phyloP scores from a whole-genome alignment of 2,797 vertebrate genomes.

The Fundulus diaphanus region DNA sequence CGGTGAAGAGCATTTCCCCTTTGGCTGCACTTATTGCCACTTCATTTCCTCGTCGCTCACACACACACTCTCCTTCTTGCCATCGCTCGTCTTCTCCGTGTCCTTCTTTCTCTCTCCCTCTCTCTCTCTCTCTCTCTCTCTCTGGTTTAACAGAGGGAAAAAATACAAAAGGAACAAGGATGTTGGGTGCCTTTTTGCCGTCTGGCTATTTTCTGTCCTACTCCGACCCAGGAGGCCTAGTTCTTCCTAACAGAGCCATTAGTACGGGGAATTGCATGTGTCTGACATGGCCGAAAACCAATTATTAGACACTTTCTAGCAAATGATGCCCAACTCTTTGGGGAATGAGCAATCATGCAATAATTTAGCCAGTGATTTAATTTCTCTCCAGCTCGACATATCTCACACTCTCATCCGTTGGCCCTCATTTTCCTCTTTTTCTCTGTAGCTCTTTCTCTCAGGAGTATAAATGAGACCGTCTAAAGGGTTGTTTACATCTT shows the following conservation, averaged over 20 bases:
- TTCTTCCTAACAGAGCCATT: constrained; percentile 93
- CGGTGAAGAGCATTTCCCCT: constrained; percentile 97
- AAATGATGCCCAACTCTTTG: constrained; percentile 96
- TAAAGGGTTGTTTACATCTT: constrained; percentile 26
- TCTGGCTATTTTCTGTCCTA: constrained; percentile 85
- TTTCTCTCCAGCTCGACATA: constrained; percentile 86
- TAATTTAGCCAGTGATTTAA: constrained; percentile 99
- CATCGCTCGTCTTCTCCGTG: constrained; percentile 49
- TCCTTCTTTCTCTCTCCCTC: constrained; percentile 54
- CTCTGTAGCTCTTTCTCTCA: constrained; percentile 58
- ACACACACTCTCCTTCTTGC: constrained; percentile 62
- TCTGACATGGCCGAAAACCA: constrained; percentile 99
- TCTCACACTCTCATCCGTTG: constrained; percentile 53
- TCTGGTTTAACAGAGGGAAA: constrained; percentile 52
- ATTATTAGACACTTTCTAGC: constrained; percentile 99
- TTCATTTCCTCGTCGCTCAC: constrained; percentile 91
- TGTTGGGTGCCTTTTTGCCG: constrained; percentile 55
- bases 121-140: constrained; percentile 50
- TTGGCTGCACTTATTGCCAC: constrained; percentile 98
- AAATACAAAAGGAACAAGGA: constrained; percentile 34
- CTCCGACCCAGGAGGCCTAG: constrained; percentile 92
- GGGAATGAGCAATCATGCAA: constrained; percentile 99
- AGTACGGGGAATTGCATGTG: constrained; percentile 97
- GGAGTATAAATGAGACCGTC: constrained; percentile 60
- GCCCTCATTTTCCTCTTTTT: constrained; percentile 59